Percentiles rank a stretch among this genome's conserved stretches.
Evolutionary conservation across 2,888 invertebrate species (phyloP).

Genomic region (Ceriagrion tenellum): DNA sequence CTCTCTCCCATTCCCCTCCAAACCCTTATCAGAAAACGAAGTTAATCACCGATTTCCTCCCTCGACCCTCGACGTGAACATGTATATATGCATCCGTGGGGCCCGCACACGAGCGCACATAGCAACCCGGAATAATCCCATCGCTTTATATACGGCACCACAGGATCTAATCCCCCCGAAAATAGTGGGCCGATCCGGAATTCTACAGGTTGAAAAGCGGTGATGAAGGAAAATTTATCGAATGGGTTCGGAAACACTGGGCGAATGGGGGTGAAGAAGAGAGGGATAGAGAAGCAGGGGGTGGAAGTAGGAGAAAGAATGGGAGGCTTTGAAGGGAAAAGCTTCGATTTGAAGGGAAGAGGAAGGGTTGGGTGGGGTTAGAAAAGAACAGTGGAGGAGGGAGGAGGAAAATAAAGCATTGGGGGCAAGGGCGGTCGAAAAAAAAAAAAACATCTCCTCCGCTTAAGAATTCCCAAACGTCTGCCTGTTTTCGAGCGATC

Average conservation of each 20-base stretch:
- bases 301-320: background rate
- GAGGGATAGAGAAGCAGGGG: background rate
- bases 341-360: background rate
- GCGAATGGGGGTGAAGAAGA: background rate
- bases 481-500: constrained; percentile 45
- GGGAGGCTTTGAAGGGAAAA: background rate
- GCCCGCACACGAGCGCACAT: background rate
- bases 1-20: background rate
- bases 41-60: constrained; percentile 38
- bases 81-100: constrained; percentile 21
- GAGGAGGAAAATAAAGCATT: background rate
- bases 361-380: background rate
- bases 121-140: constrained; percentile 21
- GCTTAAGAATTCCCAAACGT: constrained; percentile 39
- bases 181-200: constrained; percentile 57
- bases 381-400: background rate
- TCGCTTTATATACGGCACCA: constrained; percentile 43
- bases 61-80: constrained; percentile 7
- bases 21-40: constrained; percentile 22
- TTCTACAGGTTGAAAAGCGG: constrained; percentile 64
- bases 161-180: constrained; percentile 38
- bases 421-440: background rate
- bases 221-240: constrained; percentile 50
- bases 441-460: background rate
- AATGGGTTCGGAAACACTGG: constrained; percentile 44